Evolutionary conservation across 2,113 vertebrate species (phyloP), one percentile per base, ranked within the genome.

Genomic region (Atrichornis clamosus): DNA sequence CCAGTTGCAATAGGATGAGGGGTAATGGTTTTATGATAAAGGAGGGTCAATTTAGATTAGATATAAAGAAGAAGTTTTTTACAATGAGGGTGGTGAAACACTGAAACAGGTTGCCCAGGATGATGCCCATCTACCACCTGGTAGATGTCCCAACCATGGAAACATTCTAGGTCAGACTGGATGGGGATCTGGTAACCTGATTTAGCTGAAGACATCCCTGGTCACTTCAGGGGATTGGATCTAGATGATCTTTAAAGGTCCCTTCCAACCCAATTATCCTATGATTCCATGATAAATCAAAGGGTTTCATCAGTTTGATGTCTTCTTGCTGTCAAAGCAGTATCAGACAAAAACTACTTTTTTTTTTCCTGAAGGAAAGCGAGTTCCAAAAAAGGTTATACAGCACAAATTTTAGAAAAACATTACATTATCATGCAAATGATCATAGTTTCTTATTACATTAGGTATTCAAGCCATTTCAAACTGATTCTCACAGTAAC

Each of bases 401-500:
- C 30, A 87, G 30, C 37, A 65, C 13, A 6, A 95, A 84, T 18
- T 68, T 90, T 46, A 92, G 70, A 56, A 85, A 85, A 96, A 46
- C 74, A 59, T 87, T 65, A 37, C 33, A 65, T 91, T 90, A 88
- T 70, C 8, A 15, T 53, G 85, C 9, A 93, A 79, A 46, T 37
- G 5, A 67, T 6, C 26, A 4, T 24, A 79, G 55, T 87, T 75
- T 64, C 32, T 62, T 84, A 88, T 50, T 37, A 58, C 30, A 79
- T 74, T 83, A 91, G 46, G 52, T 73, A 50, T 39, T 74, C 90
- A 89, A 79, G 44, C 33, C 80, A 58, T 93, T 96, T 79, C 60
- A 95, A 90, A 76, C 68, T 33, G 62, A 82, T 55, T 96, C 94
- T 95, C 33, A 78, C n/a, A 89, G 32, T 37, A 81, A 41, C 60